Base-by-base conservation (phyloP, 2,888 invertebrate genomes). In the Mechanitis mazaeus region DNA sequence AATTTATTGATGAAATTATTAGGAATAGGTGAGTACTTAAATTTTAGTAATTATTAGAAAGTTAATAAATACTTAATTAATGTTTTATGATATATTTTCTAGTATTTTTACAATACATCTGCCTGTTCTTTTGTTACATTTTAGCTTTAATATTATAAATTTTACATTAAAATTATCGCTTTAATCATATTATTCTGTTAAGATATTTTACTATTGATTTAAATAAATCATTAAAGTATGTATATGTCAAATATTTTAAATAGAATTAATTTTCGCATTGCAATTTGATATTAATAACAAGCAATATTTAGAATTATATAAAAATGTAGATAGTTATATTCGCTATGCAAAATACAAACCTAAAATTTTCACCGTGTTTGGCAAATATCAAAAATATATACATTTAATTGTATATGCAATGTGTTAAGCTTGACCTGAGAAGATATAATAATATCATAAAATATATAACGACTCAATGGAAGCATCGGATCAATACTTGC, bases 1-100 rank as follows among this genome's bases (percentile, higher is more conserved):
- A 60, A 56, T 38, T 33, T 53, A 46, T 11, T 20, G 11, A 55
- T 50, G 33, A 55, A 42, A 55, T 58, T 28, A 38, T 31, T 31
- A 50, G 31, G 31, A 50, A 50, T 50, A 50, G 50, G 50, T 50
- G 31, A 50, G 50, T 50, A 9, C 31, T 31, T 11, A 9, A 6
- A 50, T 31, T n/a, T 42, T 11, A 42, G 9, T 42, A 9, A 42
- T 42, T 42, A 42, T 42, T 42, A 9, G 9, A 11, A 31, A 31
- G 3, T 50, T 31, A 31, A 31, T 31, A 50, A 50, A 31, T 50
- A 50, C 42, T 5, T 31, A 50, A 7, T 50, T n/a, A 20, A 6
- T 31, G 2, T 31, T 31, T 50, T 50, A 9, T 50, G 9, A 50
- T 50, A 50, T 31, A 31, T 9, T 31, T 50, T 7, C 31, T 50